Base-by-base conservation (phyloP, 2,113 vertebrate genomes). In the Eclectus roratus region DNA sequence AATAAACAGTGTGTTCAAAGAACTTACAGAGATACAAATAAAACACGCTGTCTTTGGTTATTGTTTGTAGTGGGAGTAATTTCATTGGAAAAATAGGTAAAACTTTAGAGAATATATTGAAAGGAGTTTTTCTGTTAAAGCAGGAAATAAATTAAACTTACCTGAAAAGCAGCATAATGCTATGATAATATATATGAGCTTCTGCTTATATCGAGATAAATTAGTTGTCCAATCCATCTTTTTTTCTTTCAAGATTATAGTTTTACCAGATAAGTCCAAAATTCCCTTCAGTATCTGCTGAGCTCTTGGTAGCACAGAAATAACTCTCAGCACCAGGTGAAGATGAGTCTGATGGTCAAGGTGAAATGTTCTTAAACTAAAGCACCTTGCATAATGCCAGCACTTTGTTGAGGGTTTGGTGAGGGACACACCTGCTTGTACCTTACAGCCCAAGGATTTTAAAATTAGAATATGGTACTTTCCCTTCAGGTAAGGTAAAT, bases 401-500 rank as follows among this genome's bases (percentile, higher is more conserved):
- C 52, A 14, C 69, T 83, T 73, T 47, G 65, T 33, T 68, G 39
- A 93, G 91, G 35, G 31, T 65, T 41, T 63, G 79, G 74, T 9
- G 27, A 85, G 53, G 24, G 96, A 81, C 97, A 96, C 97, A 63
- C 97, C 96, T 89, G 83, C 76, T 64, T 65, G 65, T 31, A 61
- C 78, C 71, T 91, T 72, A 46, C 85, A 93, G 71, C 61, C 66
- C 11, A 24, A 73, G 72, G 85, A 58, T 56, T 91, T 88, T 47
- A 74, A 60, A 73, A 73, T 90, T 21, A 81, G 70, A 77, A 8
- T 53, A 52, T 55, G 82, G 64, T 86, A 84, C 88, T 93, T 96
- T 88, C 94, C 95, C 91, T 94, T 80, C 65, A 96, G 91, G 88
- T 80, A 94, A 94, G 87, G 85, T 53, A 96, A 95, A 88, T 90